Evolutionary conservation across 2,113 vertebrate genomes (phyloP), one percentile per base, ranked within the genome.

Genomic region (Cottus gobio): DNA sequence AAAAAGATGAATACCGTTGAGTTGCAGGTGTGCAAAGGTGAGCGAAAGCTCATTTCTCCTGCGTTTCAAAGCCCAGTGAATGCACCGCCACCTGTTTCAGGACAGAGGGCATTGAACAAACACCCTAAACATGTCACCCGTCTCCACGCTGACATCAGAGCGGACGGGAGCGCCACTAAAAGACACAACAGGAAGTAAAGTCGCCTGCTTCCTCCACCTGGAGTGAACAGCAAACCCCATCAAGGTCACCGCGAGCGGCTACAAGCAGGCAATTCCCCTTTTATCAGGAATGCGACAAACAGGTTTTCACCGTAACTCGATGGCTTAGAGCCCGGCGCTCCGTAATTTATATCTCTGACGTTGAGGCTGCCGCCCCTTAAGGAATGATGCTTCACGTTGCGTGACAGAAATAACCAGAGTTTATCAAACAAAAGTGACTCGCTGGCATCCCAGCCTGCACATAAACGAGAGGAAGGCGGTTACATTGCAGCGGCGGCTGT

Each of bases 371-470:
- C 58, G 56, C n/a, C 70, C 70, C 67, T 66, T 37, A 50, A 61
- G 76, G 56, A 42, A 13, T 26, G 12, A n/a, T 60, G 37, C 56
- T 67, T 81, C 30, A 64, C 64, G 20, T 56, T 54, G 42, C 56
- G 58, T 34, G 66, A 73, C 74, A 79, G 73, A 80, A 83, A 80
- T 70, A 60, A 79, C 37, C 63, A 4, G 31, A 75, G 60, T 84
- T 85, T 70, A 80, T 85, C 76, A 78, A 81, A 67, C 31, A 28
- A 31, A 28, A 74, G 58, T 52, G 65, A 81, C 77, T 82, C 63
- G 36, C 64, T 79, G 36, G 26, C 56, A 50, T 67, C 80, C 73
- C 60, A 61, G 46, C 44, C 37, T 44, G 71, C 61, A 61, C 73
- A 58, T 81, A 34, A 85, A 72, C 48, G 72, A 54, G 46, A 58